These are phyloP conservation scores for Nephrotoma appendiculata DNA, from an alignment of 2,888 invertebrate species.

Conservation along the genomic window DNA sequence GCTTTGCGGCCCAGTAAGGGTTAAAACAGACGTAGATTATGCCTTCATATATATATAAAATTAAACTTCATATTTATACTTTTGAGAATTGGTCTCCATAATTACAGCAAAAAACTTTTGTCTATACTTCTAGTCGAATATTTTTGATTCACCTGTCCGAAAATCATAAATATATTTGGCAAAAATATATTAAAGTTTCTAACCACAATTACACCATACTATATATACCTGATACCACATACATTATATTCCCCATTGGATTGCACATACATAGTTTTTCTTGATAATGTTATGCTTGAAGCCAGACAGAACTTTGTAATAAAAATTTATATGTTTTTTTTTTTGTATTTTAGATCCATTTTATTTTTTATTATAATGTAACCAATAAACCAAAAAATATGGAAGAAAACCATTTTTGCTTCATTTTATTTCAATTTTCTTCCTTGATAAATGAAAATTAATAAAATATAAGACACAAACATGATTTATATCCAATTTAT, in stretches of 20 bases:
- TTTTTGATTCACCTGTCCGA: not conserved
- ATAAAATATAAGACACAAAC: not conserved
- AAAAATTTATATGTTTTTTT: not conserved
- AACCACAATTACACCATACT: not conserved
- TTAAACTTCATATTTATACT: no score
- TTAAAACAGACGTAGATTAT: no score
- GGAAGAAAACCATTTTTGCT: not conserved
- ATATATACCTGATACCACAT: not conserved
- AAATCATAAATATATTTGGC: not conserved
- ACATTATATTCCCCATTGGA: not conserved
- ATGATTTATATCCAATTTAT: not conserved
- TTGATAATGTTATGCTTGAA: not conserved
- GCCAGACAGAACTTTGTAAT: not conserved
- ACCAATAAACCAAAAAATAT: not conserved
- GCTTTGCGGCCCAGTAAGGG: no score
- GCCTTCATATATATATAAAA: no score
- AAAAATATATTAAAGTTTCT: not conserved
- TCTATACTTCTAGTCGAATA: no score
- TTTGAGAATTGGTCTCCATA: no score
- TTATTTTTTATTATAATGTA: not conserved
- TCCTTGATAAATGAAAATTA: not conserved
- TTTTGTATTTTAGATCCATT: not conserved
- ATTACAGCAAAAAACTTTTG: no score
- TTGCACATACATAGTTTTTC: not conserved
- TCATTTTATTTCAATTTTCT: not conserved